Evolutionary conservation across 2,113 vertebrate genomes (phyloP).

Genomic region (Hemibagrus wyckioides): DNA sequence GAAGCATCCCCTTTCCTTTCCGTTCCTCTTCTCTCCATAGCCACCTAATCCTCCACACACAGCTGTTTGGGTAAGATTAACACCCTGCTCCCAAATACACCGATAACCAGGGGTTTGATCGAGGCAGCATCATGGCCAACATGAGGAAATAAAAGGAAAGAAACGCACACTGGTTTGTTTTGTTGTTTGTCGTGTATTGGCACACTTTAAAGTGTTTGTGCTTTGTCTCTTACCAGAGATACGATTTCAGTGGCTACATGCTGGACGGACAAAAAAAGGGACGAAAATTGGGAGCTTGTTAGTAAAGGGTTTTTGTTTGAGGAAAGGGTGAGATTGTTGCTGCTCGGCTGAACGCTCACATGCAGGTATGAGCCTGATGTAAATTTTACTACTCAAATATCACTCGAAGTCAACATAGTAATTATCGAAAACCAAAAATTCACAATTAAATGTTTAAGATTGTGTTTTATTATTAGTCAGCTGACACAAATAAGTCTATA

Average conservation of each 20-base stretch:
- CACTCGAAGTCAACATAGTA: background rate
- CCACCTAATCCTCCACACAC: slow-evolving; percentile 61
- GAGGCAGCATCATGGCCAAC: slow-evolving; percentile 50
- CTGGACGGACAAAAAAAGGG: slow-evolving; percentile 30
- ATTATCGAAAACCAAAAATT: background rate
- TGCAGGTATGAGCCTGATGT: slow-evolving; percentile 10
- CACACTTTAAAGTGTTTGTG: slow-evolving; percentile 24
- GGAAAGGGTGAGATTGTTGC: background rate
- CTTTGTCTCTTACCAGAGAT: slow-evolving; percentile 47
- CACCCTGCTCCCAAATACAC: slow-evolving; percentile 27
- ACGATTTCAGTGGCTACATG: slow-evolving; percentile 37
- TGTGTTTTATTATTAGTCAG: background rate
- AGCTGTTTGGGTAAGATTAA: slow-evolving; percentile 63
- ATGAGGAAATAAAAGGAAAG: slow-evolving; percentile 51
- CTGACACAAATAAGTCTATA: background rate
- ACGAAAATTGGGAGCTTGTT: slow-evolving; percentile 39
- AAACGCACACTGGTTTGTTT: slow-evolving; percentile 43
- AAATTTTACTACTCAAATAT: background rate
- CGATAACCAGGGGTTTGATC: slow-evolving; percentile 38
- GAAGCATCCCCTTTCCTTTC: slow-evolving; percentile 6
- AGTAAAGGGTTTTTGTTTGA: slow-evolving; percentile 42
- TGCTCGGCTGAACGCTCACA: slow-evolving; percentile 28
- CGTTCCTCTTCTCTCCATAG: slow-evolving; percentile 41
- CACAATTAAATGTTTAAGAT: background rate
- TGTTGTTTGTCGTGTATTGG: slow-evolving; percentile 33